Evolutionary conservation across 2,888 invertebrate species (phyloP), one percentile per base, ranked within the genome.

Genomic region (Philonicus albiceps): DNA sequence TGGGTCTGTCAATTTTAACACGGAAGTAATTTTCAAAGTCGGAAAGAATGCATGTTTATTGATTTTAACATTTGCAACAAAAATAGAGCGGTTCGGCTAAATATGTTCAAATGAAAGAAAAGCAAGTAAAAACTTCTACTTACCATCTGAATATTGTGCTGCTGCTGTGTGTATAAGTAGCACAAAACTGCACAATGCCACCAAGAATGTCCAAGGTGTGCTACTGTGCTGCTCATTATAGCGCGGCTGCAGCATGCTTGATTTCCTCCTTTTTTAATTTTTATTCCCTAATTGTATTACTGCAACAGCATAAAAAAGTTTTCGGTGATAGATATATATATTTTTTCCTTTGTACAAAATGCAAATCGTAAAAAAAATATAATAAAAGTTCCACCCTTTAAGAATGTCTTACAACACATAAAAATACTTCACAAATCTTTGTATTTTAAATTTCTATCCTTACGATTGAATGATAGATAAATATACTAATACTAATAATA

Each of bases 181-280:
- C 22, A 85, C 74, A 30, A 85, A 19, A 85, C 76, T 86, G 81
- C 86, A 87, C 74, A 87, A 72, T 75, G 78, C n/a, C 85, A 86
- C 73, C 49, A 49, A n/a, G 13, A 86, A 6, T 74, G 49, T 30
- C 31, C 83, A 55, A 43, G 83, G 53, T 30, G 81, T 49, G 27
- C 73, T 80, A 7, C n/a, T 27, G 7, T 86, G 80, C 49, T 49
- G 49, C 49, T 49, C 49, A n/a, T 13, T 64, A 31, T 37, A 78
- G 55, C 86, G 86, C 43, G 86, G 86, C 55, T 87, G 86, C 78
- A 87, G 75, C 86, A 87, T 87, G 40, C 19, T 40, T 30, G 74
- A 31, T 34, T 31, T 34, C 49, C 31, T 74, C 27, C 31, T 64
- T 11, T 64, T 64, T 19, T 27, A 19, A 19, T 22, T 64, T 11